A percentile compares a stretch with the other conserved stretches of the same genome.
phyloP scores from a whole-genome alignment of 2,888 invertebrate genomes.

The Pandemis corylana region DNA sequence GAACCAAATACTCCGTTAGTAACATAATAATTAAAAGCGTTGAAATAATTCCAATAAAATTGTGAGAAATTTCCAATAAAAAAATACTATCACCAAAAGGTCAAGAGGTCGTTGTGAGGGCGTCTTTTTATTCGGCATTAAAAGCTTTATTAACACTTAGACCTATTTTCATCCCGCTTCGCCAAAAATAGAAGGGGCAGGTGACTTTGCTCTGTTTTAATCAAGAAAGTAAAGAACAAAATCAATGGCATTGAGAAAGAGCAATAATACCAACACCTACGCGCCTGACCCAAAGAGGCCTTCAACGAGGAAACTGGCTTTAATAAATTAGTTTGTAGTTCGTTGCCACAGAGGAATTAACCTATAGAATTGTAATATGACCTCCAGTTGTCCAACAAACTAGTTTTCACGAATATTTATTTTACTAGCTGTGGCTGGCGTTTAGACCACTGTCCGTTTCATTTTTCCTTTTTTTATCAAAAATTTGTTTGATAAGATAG shows the following conservation, averaged over 20 bases:
- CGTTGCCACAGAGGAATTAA: not conserved
- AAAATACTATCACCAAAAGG: not conserved
- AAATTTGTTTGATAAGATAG: too few species aligned
- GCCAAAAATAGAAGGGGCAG: constrained; percentile 8
- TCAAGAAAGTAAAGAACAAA: not conserved
- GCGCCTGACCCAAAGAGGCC: constrained; percentile 1
- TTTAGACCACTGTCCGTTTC: too few species aligned
- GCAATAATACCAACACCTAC: not conserved
- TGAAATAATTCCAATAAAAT: not conserved
- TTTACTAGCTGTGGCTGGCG: too few species aligned
- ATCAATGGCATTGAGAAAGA: not conserved
- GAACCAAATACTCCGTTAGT: too few species aligned
- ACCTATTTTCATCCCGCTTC: constrained; percentile 19
- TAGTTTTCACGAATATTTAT: too few species aligned
- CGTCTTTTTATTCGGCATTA: constrained; percentile 26
- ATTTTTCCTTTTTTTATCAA: too few species aligned
- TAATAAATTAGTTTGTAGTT: not conserved
- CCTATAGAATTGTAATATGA: too few species aligned
- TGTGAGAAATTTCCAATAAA: not conserved
- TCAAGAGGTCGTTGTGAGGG: constrained; percentile 4
- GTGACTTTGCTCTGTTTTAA: constrained; percentile 7
- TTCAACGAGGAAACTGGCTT: not conserved
- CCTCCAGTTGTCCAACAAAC: too few species aligned
- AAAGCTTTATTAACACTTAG: constrained; percentile 23
- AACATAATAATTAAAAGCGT: too few species aligned